Evolutionary conservation across 2,888 invertebrate species (phyloP).

Genomic region (Eurytoma adleriae): DNA sequence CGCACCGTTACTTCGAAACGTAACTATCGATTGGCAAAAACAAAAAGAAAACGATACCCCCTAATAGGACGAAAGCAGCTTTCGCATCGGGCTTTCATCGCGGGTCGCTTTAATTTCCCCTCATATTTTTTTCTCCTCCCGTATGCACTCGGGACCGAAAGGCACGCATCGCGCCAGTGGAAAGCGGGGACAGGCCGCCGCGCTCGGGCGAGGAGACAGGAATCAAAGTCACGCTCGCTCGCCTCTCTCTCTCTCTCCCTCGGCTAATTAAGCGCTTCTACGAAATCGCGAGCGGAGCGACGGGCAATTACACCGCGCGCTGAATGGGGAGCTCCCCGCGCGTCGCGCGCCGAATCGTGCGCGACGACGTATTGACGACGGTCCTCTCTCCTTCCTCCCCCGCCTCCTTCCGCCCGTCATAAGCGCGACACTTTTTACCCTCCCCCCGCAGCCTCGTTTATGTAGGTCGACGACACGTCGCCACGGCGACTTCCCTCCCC

Average conservation of each 20-base stretch:
- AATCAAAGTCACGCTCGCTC: constrained; percentile 58
- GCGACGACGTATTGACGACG: constrained; percentile 36
- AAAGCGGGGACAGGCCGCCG: no score
- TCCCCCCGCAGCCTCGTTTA: constrained; percentile 9
- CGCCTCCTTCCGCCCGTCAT: no score
- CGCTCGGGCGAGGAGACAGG: constrained; percentile 39
- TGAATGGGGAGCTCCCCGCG: constrained; percentile 3
- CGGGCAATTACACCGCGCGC: constrained; percentile 51
- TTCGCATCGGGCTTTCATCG: no score
- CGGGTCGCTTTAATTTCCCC: no score
- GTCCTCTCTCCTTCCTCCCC: neutral
- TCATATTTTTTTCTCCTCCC: no score
- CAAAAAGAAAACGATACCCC: no score
- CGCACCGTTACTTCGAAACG: no score
- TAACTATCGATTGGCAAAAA: no score
- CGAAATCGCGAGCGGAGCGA: constrained; percentile 49
- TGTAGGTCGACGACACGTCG: constrained; percentile 22
- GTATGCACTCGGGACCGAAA: no score
- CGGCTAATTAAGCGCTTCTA: constrained; percentile 59
- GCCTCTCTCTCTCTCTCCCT: neutral
- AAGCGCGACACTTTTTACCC: constrained; percentile 30
- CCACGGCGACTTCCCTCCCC: neutral
- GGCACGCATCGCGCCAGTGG: no score
- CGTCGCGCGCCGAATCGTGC: neutral
- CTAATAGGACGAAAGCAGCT: no score